Evolutionary conservation across 2,888 invertebrate species (phyloP), one percentile per base, ranked within the genome.

Genomic region (Linyphia triangularis): DNA sequence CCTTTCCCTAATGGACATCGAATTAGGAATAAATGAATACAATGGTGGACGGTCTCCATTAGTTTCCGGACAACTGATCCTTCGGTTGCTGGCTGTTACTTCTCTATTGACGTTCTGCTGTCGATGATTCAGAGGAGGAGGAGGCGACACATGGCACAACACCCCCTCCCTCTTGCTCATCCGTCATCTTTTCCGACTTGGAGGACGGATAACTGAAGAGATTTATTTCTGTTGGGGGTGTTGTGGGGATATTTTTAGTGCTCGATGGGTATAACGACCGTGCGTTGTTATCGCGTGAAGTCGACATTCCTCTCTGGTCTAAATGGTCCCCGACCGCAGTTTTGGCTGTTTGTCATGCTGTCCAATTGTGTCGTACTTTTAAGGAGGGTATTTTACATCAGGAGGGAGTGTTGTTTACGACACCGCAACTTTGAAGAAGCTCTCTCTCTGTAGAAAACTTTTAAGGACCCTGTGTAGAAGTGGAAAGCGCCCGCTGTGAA

Each of bases 111-210:
- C 19, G 33, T 73, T 73, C 22, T 30, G 61, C 26, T 28, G 40
- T 40, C 59, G 75, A 75, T 85, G 84, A 85, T 59, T 85, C 84
- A 85, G 75, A 37, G 65, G 16, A n/a, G n/a, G 16, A n/a, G n/a
- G n/a, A 19, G 65, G 63, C 84, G 67, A 77, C 75, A 77, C 84
- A 85, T 77, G 75, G 75, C 37, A 37, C n/a, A 30, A 24, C 51
- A 43, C n/a, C 83, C 63, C 63, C 73, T 22, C 43, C 63, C 70
- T 19, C 70, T 28, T 3, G 13, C 22, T 37, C 30, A 82, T 72
- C 82, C 70, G 82, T 82, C 82, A 82, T 82, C 59, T 82, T 72
- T 79, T 51, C 51, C 72, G 63, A 57, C 33, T 37, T 40, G 22
- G 37, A 40, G 51, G 28, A 22, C 19, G 79, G 79, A 43, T 24